Evolutionary conservation across 2,797 vertebrate genomes (phyloP).

Genomic region (Carcharodon carcharias): DNA sequence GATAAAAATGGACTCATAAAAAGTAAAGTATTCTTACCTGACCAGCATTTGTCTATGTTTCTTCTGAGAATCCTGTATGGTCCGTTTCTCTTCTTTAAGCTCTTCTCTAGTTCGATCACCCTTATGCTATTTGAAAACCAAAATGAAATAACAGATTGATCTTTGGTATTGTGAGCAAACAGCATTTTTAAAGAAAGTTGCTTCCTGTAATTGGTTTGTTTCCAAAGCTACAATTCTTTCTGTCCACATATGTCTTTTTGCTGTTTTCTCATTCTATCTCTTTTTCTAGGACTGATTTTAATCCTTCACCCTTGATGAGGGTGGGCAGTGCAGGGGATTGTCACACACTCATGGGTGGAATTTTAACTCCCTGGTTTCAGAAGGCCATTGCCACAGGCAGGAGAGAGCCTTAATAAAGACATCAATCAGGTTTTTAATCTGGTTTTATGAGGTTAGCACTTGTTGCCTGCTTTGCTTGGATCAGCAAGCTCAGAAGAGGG

Average conservation of each 20-base stretch:
- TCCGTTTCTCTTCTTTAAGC: slow-evolving; percentile 68
- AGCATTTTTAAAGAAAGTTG: neutral
- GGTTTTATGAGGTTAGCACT: neutral
- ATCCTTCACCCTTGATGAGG: neutral
- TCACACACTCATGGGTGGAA: neutral
- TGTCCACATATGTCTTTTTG: neutral
- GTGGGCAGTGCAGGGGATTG: neutral
- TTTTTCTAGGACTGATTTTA: neutral
- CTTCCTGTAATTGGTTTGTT: neutral
- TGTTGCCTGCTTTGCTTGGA: neutral
- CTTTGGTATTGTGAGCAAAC: neutral
- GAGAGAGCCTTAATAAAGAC: too few relatives aligned
- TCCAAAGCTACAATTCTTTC: neutral
- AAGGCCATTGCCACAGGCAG: neutral
- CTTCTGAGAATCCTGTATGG: slow-evolving; percentile 69
- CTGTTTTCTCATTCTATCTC: neutral
- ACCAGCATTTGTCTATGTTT: slow-evolving; percentile 57
- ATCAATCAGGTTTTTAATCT: too few relatives aligned
- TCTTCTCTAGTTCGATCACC: slow-evolving; percentile 57
- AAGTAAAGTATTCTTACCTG: slow-evolving; percentile 57
- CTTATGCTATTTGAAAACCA: slow-evolving; percentile 46
- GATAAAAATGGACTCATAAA: neutral
- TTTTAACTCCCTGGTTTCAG: neutral
- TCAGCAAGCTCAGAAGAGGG: neutral
- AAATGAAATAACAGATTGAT: neutral